Base-by-base conservation (phyloP, 2,888 invertebrate species). In the Charanyca ferruginea region DNA sequence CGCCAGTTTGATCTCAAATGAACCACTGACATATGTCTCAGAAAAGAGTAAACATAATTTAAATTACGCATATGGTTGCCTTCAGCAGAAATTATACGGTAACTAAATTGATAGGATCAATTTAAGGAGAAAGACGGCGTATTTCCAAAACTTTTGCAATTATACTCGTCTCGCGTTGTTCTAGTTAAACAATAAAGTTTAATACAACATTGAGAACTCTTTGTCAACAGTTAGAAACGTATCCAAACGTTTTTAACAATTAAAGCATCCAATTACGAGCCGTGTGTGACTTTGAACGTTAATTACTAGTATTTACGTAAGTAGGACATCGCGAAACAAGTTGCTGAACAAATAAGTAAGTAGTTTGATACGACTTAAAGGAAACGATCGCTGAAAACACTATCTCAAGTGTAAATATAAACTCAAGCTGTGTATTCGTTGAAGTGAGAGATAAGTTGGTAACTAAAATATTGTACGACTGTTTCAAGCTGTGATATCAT, bases 91-190 rank as follows among this genome's bases (percentile, higher is more conserved):
- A 80, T 80, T 66, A 48, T 64, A 54, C 38, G 25, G 49, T 61
- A 64, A 49, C 51, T 61, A 66, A 77, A 72, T 80, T 77, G 73
- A 77, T 80, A 32, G 66, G 62, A 77, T 72, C 66, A 80, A 77
- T 77, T 72, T 61, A 49, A 51, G 42, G 20, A 62, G 77, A 77
- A 66, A 72, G 66, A 72, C 63, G 73, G 57, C 20, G 16, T 64
- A 55, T 59, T 57, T 64, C 55, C 1, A 28, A 70, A 79, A 82
- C 80, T 79, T 79, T 79, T 41, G 68, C 66, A 79, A 80, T 79
- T 80, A 79, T 68, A 71, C 53, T 67, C 72, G 41, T 69, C 62
- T 69, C 32, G 57, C 53, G 54, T 52, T 52, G 54, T 38, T 63
- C 41, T 55, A 62, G 49, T 80, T 63, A 66, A 69, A 80, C 61